A percentile compares a stretch with the other conserved stretches of the same genome.
These are phyloP conservation scores for Cyprinodon diabolis DNA, from an alignment of 2,797 vertebrate species.

Conservation along the genomic window DNA sequence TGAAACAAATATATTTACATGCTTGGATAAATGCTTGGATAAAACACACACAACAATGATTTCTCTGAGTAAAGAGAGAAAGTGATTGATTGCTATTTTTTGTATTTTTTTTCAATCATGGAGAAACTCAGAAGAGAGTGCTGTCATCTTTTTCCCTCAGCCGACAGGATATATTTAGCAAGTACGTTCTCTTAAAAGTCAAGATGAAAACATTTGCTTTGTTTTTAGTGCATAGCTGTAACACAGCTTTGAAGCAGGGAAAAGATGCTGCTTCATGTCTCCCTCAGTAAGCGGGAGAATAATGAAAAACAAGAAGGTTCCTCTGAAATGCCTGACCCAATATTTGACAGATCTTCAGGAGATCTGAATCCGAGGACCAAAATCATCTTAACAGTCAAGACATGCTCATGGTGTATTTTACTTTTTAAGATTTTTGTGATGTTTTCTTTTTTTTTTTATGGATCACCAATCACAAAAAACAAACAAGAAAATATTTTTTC, in stretches of 20 bases:
- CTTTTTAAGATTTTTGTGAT: slow-evolving; percentile 35
- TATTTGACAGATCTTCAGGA: slow-evolving; percentile 74
- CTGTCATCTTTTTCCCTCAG: slow-evolving; percentile 68
- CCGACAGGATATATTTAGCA: slow-evolving; percentile 77
- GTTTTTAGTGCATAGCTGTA: slow-evolving; percentile 66
- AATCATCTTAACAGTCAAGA: slow-evolving; percentile 45
- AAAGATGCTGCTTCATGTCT: slow-evolving; percentile 65
- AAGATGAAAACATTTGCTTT: slow-evolving; percentile 78
- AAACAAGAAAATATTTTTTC: slow-evolving; percentile 27
- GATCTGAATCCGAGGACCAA: slow-evolving; percentile 48
- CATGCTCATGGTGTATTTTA: slow-evolving; percentile 46
- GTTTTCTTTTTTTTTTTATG: slow-evolving; percentile 24
- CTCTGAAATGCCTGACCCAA: slow-evolving; percentile 68
- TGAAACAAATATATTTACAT: slow-evolving; percentile 4
- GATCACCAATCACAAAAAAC: slow-evolving; percentile 10
- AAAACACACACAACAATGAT: slow-evolving; percentile 13
- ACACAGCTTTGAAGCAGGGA: slow-evolving; percentile 61
- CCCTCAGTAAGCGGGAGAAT: slow-evolving; percentile 53
- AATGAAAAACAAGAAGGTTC: slow-evolving; percentile 59
- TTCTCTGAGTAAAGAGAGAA: slow-evolving; percentile 36
- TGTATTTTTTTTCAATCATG: slow-evolving; percentile 47
- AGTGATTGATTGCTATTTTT: slow-evolving; percentile 59
- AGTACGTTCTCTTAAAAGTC: slow-evolving; percentile 76
- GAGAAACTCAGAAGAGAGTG: slow-evolving; percentile 45
- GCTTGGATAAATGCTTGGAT: slow-evolving; percentile 1